phyloP scores from a whole-genome alignment of 2,888 invertebrate species.

The Bhutanitis thaidina region DNA sequence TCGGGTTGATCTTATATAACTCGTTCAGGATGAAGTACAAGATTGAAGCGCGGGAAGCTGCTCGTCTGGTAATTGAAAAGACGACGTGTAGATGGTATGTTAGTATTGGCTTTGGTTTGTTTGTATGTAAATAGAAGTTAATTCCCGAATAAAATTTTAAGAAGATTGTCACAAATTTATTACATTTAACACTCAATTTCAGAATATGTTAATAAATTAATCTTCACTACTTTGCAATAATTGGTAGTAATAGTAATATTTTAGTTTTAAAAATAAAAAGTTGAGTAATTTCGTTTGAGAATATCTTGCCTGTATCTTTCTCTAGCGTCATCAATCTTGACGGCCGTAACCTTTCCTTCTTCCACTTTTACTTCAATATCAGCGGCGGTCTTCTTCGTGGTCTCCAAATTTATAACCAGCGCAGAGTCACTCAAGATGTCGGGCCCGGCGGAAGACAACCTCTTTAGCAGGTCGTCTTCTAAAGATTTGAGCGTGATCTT shows the following conservation, averaged over 20 bases:
- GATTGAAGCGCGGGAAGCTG: constrained; percentile 92
- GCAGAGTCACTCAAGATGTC: constrained; percentile 95
- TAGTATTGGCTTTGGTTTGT: no score
- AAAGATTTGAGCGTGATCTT: constrained; percentile 94
- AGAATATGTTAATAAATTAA: no score
- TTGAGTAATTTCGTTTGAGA: no score
- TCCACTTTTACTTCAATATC: constrained; percentile 93
- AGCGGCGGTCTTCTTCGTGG: constrained; percentile 94
- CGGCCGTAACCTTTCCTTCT: constrained; percentile 91
- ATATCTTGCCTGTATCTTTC: constrained; percentile 85
- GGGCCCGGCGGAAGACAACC: constrained; percentile 93
- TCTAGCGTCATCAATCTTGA: constrained; percentile 93
- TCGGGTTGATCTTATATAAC: constrained; percentile 93
- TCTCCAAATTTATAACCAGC: constrained; percentile 94
- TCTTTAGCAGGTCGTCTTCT: constrained; percentile 93
- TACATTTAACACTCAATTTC: no score
- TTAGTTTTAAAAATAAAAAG: no score
- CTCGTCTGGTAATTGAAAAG: constrained; percentile 71
- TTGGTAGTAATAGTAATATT: no score
- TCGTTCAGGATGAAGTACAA: constrained; percentile 97
- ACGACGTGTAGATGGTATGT: no score
- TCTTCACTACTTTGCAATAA: no score
- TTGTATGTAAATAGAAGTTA: no score
- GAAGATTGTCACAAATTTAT: no score
- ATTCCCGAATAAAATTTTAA: no score